Conservation (phyloP, 2,797 vertebrate species). For the Peromyscus nudipes region DNA sequence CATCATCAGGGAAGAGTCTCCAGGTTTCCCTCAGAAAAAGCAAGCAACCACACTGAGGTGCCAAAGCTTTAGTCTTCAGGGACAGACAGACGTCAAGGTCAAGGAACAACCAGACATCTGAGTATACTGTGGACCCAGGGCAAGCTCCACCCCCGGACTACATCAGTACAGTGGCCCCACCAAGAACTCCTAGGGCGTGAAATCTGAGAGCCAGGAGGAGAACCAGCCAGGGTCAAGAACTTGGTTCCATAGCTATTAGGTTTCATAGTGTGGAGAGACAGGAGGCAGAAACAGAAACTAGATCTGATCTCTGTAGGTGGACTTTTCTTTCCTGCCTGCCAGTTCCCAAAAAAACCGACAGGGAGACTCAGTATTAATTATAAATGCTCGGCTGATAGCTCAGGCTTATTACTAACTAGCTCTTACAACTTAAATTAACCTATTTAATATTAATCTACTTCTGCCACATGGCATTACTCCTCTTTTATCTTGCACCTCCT, state of each 20-base stretch:
- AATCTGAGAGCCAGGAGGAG: not conserved
- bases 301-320: not conserved
- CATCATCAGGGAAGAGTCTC: not conserved
- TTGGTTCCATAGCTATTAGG: not conserved
- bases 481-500: too few species aligned
- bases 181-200: rapidly evolving
- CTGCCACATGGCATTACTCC: too few species aligned
- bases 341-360: too few species aligned
- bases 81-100: not conserved
- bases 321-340: too few species aligned
- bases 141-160: too few species aligned
- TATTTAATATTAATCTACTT: too few species aligned
- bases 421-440: too few species aligned
- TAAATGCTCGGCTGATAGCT: too few species aligned
- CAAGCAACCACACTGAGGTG: not conserved
- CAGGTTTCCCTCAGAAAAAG: not conserved
- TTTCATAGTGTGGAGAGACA: not conserved
- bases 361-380: too few species aligned
- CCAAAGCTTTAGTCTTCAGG: not conserved
- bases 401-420: too few species aligned
- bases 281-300: not conserved
- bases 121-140: not conserved
- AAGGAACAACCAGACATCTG: not conserved
- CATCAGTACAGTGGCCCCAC: rapidly evolving
- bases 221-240: not conserved